These are phyloP conservation scores for Flexamia atlantica DNA, from an alignment of 2,888 invertebrate genomes.

Conservation along the genomic window DNA sequence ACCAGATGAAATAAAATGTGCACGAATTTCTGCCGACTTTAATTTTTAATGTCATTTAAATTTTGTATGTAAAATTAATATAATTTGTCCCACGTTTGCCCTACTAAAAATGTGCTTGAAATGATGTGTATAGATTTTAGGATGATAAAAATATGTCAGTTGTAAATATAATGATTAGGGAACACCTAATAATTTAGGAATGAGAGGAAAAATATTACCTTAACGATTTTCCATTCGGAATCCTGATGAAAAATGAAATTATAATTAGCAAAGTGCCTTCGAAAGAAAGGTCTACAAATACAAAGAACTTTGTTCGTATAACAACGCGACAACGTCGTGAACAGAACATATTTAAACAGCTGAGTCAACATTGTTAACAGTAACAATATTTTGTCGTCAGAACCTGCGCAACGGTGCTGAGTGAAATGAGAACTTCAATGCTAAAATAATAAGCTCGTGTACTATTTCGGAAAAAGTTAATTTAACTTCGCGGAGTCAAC, in stretches of 20 bases:
- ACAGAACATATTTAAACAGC: constrained; percentile 10
- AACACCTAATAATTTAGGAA: too few relatives aligned
- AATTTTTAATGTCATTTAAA: too few relatives aligned
- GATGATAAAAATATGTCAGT: too few relatives aligned
- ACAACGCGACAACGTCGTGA: neutral
- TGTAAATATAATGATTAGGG: too few relatives aligned
- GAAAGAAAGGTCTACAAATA: neutral
- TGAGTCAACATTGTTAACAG: constrained; percentile 17
- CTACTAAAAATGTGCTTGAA: too few relatives aligned
- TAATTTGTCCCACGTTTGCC: too few relatives aligned
- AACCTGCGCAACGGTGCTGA: neutral
- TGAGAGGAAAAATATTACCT: too few relatives aligned
- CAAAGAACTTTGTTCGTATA: neutral
- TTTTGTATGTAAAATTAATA: too few relatives aligned
- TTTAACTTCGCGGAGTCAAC: neutral
- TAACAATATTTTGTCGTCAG: neutral
- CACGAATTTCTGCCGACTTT: too few relatives aligned
- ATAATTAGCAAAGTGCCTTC: neutral
- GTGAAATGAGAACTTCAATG: constrained; percentile 5
- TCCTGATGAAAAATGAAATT: neutral
- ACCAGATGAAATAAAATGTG: too few relatives aligned
- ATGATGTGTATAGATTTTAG: too few relatives aligned
- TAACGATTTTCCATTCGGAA: neutral
- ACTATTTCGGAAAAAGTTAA: neutral
- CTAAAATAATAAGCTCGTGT: neutral